Conservation (phyloP, 2,888 invertebrate species). For the Pyrochroa serraticornis region DNA sequence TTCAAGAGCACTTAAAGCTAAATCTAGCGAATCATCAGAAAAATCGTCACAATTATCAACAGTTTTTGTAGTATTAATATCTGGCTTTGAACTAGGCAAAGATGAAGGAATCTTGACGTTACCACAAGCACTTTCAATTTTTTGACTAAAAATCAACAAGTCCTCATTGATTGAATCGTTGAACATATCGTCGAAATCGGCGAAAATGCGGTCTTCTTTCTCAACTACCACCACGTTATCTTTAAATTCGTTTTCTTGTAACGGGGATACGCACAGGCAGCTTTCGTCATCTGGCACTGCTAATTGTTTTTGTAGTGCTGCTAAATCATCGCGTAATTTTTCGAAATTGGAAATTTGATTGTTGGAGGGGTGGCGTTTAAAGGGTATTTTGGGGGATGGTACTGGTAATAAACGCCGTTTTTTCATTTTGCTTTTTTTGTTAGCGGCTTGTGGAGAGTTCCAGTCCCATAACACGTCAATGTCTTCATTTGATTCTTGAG, state of each 20-base stretch:
- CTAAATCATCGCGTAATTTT: conserved; percentile 51
- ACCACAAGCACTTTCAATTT: conserved; percentile 44
- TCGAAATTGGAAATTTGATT: conserved; percentile 49
- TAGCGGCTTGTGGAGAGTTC: conserved; percentile 54
- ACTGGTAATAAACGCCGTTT: conserved; percentile 34
- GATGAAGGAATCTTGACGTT: neutral
- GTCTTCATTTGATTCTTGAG: conserved; percentile 54
- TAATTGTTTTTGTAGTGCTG: conserved; percentile 47
- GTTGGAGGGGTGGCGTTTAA: conserved; percentile 45
- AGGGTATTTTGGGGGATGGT: conserved; percentile 46
- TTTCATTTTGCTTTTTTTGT: conserved; percentile 31
- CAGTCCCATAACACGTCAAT: conserved; percentile 61
- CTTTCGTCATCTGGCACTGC: conserved; percentile 45
- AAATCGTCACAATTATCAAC: conserved; percentile 41
- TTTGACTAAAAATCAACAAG: conserved; percentile 50
- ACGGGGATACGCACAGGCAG: conserved; percentile 43
- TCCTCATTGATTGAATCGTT: conserved; percentile 54
- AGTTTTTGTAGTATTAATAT: neutral
- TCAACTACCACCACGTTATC: conserved; percentile 8
- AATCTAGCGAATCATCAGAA: conserved; percentile 41
- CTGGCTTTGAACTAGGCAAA: too few species aligned
- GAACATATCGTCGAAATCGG: conserved; percentile 46
- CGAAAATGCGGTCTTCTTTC: conserved; percentile 5
- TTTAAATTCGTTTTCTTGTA: conserved; percentile 44
- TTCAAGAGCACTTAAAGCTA: conserved; percentile 24